Evolutionary conservation across 2,888 invertebrate genomes (phyloP).

Genomic region (Nephrotoma guestfalica): DNA sequence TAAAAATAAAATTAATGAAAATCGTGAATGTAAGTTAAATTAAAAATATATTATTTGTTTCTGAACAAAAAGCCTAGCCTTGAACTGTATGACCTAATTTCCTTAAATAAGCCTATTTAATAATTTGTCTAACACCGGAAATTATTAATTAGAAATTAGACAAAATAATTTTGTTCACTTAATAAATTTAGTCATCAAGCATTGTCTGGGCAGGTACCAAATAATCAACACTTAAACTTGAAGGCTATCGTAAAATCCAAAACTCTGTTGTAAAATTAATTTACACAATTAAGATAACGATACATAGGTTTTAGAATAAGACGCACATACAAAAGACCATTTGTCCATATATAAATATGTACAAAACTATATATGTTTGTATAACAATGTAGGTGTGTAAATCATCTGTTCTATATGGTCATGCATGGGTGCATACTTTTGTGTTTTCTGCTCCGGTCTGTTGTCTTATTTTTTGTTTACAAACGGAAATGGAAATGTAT

Average conservation of each 20-base stretch:
- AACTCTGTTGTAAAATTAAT: background rate
- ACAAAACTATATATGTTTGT: background rate
- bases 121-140: background rate
- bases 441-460: background rate
- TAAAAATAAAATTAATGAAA: slow-evolving; percentile 1
- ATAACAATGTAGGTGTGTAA: background rate
- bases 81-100: background rate
- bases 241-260: background rate
- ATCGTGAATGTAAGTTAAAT: slow-evolving; percentile 14
- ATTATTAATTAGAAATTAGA: background rate
- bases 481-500: background rate
- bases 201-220: background rate
- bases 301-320: background rate
- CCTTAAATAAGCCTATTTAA: background rate
- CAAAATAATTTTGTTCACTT: background rate
- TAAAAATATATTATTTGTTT: background rate
- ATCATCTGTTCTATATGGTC: background rate
- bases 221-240: background rate
- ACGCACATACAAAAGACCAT: background rate
- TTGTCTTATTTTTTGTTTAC: background rate
- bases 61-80: background rate
- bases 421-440: background rate
- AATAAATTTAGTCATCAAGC: background rate
- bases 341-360: background rate
- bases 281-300: background rate